phyloP scores from a whole-genome alignment of 2,888 invertebrate genomes.

The Nebria brevicollis region DNA sequence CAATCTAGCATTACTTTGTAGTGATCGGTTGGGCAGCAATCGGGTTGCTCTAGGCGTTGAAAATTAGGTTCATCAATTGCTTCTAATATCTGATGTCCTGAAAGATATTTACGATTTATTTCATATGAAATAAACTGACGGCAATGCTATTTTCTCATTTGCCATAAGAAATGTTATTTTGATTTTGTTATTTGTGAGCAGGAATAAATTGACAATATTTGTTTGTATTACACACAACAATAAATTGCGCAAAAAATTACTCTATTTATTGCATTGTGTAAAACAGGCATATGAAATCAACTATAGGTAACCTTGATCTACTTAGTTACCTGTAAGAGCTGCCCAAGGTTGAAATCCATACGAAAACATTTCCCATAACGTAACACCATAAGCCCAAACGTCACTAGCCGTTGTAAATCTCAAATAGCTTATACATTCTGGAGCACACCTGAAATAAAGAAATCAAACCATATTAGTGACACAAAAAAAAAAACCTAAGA shows the following conservation, averaged over 20 bases:
- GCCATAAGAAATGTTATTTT: no score
- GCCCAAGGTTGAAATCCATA: constrained; percentile 99
- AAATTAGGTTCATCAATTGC: constrained; percentile 94
- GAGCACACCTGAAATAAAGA: constrained; percentile 81
- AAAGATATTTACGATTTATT: neutral
- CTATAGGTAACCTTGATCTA: neutral
- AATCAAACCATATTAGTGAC: neutral
- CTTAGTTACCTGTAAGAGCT: constrained; percentile 77
- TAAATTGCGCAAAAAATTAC: no score
- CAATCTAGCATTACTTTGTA: constrained; percentile 93
- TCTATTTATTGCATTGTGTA: no score
- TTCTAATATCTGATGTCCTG: constrained; percentile 86
- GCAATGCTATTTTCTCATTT: no score
- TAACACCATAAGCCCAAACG: constrained; percentile 97
- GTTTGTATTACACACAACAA: no score
- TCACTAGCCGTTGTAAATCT: constrained; percentile 97
- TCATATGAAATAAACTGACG: no score
- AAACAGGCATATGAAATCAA: no score
- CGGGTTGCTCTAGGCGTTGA: constrained; percentile 91
- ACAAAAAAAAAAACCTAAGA: no score
- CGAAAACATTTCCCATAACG: constrained; percentile 99
- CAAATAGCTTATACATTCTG: constrained; percentile 95
- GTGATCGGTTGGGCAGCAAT: constrained; percentile 93
- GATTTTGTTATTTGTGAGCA: no score
- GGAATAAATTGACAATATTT: no score